Evolutionary conservation across 2,113 vertebrate species (phyloP), one percentile per base, ranked within the genome.

Genomic region (Ovis aries): DNA sequence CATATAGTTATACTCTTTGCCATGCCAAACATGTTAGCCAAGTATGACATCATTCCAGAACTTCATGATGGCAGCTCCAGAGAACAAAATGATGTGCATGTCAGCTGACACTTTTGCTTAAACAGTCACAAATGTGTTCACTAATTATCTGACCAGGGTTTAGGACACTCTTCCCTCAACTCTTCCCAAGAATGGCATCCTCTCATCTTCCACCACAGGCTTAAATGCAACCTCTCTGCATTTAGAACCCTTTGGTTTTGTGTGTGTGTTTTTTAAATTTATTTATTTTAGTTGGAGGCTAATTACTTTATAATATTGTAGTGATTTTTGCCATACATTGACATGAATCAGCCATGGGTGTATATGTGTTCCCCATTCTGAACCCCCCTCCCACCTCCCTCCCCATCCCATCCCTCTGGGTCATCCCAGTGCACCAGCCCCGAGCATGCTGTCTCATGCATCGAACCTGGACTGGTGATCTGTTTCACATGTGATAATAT

Each of bases 11-110:
- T 78, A 91, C n/a, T 53, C 33, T 83, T 71, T 71, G 2, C 17
- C 17, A 67, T 53, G 55, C 88, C 90, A 96, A 91, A 95, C 96
- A 91, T 91, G 92, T 71, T 88, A 90, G 83, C 64, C 81, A 96
- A 96, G 45, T 74, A 40, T 84, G 84, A 95, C 84, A 96, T 96
- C 45, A 81, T 96, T 64, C 52, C 45, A 94, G 92, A 82, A 90
- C 29, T 81, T 95, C 53, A 88, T 9, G n/a, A 94, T 59, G 33
- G 10, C 53, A 59, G 77, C 77, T 95, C 95, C 31, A 87, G 88
- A 52, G 45, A 82, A 33, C 50, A 86, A 55, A 83, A 86, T 23
- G 50, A 95, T 91, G 9, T 60, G 27, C 57, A 93, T 36, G 16
- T 14, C 52, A 88, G 3, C 80, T 64, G 74, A 95, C 57, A 91